phyloP scores from a whole-genome alignment of 1,140 invertebrate species.

The Drosophila eugracilis region DNA sequence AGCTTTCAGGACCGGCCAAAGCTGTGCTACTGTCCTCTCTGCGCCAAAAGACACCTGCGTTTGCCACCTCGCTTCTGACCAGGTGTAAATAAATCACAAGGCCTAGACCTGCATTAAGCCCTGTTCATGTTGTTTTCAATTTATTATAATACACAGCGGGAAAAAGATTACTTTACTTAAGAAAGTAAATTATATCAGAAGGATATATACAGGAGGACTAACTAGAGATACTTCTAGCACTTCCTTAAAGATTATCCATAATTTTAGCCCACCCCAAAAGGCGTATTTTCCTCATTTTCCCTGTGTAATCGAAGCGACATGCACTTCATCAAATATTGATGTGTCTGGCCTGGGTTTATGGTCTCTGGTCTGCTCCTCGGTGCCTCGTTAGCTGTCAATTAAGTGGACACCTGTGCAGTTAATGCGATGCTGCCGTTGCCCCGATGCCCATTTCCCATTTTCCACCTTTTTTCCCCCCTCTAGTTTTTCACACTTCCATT shows the following conservation, averaged over 20 bases:
- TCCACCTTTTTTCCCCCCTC: constrained; percentile 27
- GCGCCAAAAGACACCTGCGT: constrained; percentile 22
- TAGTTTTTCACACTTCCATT: constrained; percentile 42
- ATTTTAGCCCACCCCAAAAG: too few species aligned
- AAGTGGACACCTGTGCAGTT: constrained; percentile 78
- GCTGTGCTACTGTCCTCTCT: constrained; percentile 23
- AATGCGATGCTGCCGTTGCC: constrained; percentile 60
- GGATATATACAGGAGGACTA: neutral
- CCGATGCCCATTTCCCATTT: constrained; percentile 29
- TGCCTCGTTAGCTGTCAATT: constrained; percentile 77
- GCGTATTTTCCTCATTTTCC: too few species aligned
- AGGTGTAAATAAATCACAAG: constrained; percentile 15
- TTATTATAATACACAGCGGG: neutral
- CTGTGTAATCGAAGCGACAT: constrained; percentile 30
- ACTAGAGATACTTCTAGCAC: too few species aligned
- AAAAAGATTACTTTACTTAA: neutral
- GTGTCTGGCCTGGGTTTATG: constrained; percentile 34
- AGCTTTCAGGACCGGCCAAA: neutral
- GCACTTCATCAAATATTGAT: constrained; percentile 74
- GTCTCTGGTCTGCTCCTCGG: constrained; percentile 39
- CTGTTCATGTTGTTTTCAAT: constrained; percentile 6
- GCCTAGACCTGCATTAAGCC: neutral
- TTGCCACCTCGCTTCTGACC: constrained; percentile 22
- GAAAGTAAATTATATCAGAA: too few species aligned
- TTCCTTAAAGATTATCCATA: too few species aligned